Base-by-base conservation (phyloP, 2,113 vertebrate species). In the Cyanoramphus novaezelandiae region DNA sequence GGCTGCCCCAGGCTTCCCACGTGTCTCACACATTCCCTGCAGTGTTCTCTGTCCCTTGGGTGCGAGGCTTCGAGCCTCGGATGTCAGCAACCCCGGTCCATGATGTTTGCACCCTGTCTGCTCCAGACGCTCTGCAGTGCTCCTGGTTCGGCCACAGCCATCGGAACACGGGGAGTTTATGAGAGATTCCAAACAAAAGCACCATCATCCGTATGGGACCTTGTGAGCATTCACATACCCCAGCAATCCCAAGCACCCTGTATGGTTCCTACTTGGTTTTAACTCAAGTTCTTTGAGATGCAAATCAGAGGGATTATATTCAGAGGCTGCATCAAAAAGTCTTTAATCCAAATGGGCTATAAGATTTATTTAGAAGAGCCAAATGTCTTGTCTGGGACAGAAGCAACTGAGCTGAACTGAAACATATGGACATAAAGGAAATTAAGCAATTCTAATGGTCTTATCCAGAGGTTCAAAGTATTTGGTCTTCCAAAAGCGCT, bases 371-470 rank as follows among this genome's bases (percentile, higher is more conserved):
- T 89, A 89, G 93, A 74, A 95, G 92, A 97, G 94, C 90, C 93
- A 88, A 96, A 97, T 96, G 93, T 93, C 95, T 94, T 96, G 94
- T 81, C 95, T 95, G 91, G 95, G 96, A 96, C 92, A 96, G 94
- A 94, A 95, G 93, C 86, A 92, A 94, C 92, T 11, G 83, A 97
- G 86, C 93, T 95, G 95, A 97, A 95, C 92, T 71, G 93, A 94
- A 96, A 95, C 93, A 96, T 94, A 97, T 91, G 88, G 94, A 91
- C 83, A 62, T 93, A 94, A 97, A 96, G 95, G 96, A 96, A 96
- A 96, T 96, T 93, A 96, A 95, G 82, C 95, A 94, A 94, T 92
- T 92, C 93, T 94, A 95, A 97, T 95, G 93, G 96, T 93, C 86
- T 95, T 92, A 96, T 76, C 62, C 86, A 82, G 95, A 93, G 95